phyloP scores from a whole-genome alignment of 2,888 invertebrate genomes.

The Melikaiella ostensackeni region DNA sequence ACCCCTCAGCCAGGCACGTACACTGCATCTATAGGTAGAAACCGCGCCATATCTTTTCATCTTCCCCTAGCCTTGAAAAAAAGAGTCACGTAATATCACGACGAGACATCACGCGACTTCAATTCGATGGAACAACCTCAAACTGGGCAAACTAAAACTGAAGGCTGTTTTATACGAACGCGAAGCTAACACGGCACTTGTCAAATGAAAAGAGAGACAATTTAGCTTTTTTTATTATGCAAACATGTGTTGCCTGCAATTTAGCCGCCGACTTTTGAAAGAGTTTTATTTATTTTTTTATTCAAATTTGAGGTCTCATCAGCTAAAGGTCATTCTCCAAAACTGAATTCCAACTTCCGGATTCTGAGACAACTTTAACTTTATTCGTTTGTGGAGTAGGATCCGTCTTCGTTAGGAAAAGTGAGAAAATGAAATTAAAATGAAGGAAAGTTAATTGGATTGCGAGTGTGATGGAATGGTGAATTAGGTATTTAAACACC shows the following conservation, averaged over 20 bases:
- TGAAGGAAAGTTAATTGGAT: not conserved
- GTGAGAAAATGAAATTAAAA: not conserved
- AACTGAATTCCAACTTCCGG: not conserved
- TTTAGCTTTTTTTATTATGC: not conserved
- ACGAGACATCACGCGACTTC: conserved; percentile 61
- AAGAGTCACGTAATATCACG: conserved; percentile 60
- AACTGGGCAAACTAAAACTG: conserved; percentile 47
- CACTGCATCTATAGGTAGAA: conserved; percentile 44
- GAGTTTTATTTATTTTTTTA: not conserved
- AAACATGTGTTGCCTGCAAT: not conserved
- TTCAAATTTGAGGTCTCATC: not conserved
- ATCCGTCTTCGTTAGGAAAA: not conserved
- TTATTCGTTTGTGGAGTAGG: not conserved
- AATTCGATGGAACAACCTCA: conserved; percentile 59
- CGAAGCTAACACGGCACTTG: not conserved
- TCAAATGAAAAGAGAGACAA: not conserved
- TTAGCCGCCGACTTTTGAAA: not conserved
- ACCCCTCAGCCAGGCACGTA: conserved; percentile 54
- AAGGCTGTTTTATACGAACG: not conserved
- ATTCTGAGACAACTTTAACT: not conserved
- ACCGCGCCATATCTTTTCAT: conserved; percentile 58
- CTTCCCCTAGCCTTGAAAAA: conserved; percentile 54
- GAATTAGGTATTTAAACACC: not conserved
- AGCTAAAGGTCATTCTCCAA: not conserved
- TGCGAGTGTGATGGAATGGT: not conserved